A percentile compares a stretch with the other conserved stretches of the same genome.
Conservation (phyloP, 1,140 invertebrate genomes). For the Nephila pilipes region DNA sequence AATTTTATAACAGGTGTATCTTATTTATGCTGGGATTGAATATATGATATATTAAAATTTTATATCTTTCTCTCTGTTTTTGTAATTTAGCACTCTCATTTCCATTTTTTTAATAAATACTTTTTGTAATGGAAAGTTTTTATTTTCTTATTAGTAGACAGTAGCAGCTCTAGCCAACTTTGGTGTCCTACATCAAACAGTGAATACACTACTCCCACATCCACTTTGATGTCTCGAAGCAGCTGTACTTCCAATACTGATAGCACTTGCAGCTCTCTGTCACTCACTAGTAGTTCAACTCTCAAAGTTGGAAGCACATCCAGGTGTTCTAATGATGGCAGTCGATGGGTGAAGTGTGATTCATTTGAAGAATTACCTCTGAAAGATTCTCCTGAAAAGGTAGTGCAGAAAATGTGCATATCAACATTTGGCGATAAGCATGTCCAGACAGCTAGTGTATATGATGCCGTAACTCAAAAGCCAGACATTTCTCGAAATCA, state of each 20-base stretch:
- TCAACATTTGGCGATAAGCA: conserved; percentile 64
- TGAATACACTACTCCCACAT: conserved; percentile 63
- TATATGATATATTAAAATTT: background rate
- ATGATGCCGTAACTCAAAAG: conserved; percentile 43
- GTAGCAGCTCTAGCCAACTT: conserved; percentile 15
- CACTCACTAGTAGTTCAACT: conserved; percentile 58
- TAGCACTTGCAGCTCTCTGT: conserved; percentile 65
- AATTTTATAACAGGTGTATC: background rate
- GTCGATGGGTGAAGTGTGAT: conserved; percentile 67
- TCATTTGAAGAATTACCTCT: conserved; percentile 67
- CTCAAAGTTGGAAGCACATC: conserved; percentile 40
- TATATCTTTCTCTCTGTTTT: background rate
- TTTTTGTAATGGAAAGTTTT: background rate
- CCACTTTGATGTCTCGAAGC: conserved; percentile 69
- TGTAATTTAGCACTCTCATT: background rate
- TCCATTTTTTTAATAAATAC: background rate
- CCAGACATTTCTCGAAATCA: conserved; percentile 2
- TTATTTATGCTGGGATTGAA: background rate
- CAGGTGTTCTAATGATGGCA: conserved; percentile 48
- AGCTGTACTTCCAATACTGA: conserved; percentile 72
- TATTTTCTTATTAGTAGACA: background rate
- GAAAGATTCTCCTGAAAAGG: conserved; percentile 9
- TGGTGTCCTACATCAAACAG: conserved; percentile 19
- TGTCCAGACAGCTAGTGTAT: conserved; percentile 69
- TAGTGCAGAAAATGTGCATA: conserved; percentile 63